Percentiles rank a stretch among this genome's conserved stretches.
Conservation (phyloP, 2,888 invertebrate genomes). For the Papilio demoleus region DNA sequence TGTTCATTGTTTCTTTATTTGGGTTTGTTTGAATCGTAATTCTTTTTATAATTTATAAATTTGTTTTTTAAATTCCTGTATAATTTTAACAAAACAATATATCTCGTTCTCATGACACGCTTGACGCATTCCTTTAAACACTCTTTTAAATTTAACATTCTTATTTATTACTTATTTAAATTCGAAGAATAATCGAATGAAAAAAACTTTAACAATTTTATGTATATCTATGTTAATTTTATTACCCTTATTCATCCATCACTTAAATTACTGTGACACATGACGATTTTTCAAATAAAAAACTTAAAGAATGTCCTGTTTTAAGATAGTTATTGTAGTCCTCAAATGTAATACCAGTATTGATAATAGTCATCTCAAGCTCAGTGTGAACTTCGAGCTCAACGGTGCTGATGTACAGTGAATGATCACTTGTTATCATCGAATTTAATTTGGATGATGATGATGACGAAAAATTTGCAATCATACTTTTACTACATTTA, state of each 20-base stretch:
- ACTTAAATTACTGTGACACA: neutral
- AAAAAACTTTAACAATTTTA: conserved; percentile 24
- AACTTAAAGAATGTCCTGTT: neutral
- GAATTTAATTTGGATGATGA: no score
- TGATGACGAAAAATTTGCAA: no score
- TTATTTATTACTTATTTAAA: conserved; percentile 33
- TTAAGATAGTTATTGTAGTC: neutral
- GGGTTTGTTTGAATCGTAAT: conserved; percentile 14
- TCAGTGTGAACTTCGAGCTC: no score
- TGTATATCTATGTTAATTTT: conserved; percentile 29
- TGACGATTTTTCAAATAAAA: neutral
- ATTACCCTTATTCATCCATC: conserved; percentile 18
- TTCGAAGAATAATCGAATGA: conserved; percentile 8
- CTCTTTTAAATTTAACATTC: conserved; percentile 11
- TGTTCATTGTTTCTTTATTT: conserved; percentile 24
- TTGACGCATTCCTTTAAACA: conserved; percentile 3
- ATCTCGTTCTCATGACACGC: conserved; percentile 23
- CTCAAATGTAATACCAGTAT: no score
- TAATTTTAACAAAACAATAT: conserved; percentile 29
- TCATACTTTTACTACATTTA: neutral
- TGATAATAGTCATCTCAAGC: no score
- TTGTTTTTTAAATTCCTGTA: conserved; percentile 16
- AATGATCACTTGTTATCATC: no score
- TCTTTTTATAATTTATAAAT: conserved; percentile 32
- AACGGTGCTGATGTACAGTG: no score